Base-by-base conservation (phyloP, 37 sponge, comb jelly and placozoan genomes). In the Axinella damicornis region DNA sequence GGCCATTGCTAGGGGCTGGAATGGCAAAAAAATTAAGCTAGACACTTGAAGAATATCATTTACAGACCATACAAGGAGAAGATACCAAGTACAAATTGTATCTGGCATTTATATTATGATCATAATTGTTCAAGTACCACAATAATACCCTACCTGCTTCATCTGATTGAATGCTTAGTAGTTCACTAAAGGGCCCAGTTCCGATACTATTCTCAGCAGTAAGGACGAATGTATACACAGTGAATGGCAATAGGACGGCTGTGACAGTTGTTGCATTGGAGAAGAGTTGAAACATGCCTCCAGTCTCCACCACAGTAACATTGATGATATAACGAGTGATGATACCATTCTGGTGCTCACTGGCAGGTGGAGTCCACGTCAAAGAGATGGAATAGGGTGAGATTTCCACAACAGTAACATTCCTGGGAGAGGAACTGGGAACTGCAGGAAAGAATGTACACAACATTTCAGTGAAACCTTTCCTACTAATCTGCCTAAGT, bases 151-250 rank as follows among this genome's bases (percentile, higher is more conserved):
- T 46, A 46, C 46, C 46, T 46, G 46, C 78, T 32, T 85, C 85
- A 55, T 60, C 63, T n/a, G 73, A 65, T 9, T 15, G 27, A 13
- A 81, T 52, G 31, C 16, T 57, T 2, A 75, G 28, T 1, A 22
- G 2, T 18, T 39, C 66, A 62, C 62, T 70, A 36, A 53, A 81
- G 27, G 84, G 84, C 34, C 84, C 84, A 16, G 12, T 64, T 12
- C 74, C 74, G 6, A 74, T 68, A 46, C 9, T 46, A 32, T 75
- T 84, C 5, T 55, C 21, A 24, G 84, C 84, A 30, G 87, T 80
- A 40, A 84, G 33, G 19, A 36, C 59, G 20, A 55, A 60, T 28
- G 73, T 24, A 53, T 84, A 84, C 11, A 67, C 55, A 28, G 84
- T 74, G 53, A 54, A 84, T n/a, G 84, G 84, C 53, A 19, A 39